Percentiles rank a stretch among this genome's conserved stretches.
These are phyloP conservation scores for Psettodes erumei DNA, from an alignment of 2,113 vertebrate species.

Conservation along the genomic window DNA sequence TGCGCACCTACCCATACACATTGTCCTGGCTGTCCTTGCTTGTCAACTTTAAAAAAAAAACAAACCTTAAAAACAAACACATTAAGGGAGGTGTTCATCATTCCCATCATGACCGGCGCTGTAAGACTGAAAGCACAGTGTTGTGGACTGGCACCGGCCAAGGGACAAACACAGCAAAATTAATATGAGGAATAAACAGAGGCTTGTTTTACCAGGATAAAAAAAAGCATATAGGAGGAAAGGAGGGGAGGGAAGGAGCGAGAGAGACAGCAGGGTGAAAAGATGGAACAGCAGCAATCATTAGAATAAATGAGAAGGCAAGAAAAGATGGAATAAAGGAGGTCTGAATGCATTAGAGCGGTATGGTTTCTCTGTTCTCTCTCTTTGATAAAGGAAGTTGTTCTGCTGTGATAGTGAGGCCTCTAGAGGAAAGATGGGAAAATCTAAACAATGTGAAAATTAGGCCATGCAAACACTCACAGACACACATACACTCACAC, in stretches of 20 bases:
- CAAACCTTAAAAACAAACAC: neutral
- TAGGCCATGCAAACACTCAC: slow-evolving; percentile 70
- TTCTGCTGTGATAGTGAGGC: slow-evolving; percentile 75
- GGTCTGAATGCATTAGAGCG: slow-evolving; percentile 56
- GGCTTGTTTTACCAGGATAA: slow-evolving; percentile 17
- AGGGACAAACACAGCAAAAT: slow-evolving; percentile 40
- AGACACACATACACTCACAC: slow-evolving; percentile 22
- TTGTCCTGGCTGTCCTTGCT: too few species aligned
- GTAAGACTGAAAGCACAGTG: slow-evolving; percentile 9
- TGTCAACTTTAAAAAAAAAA: neutral
- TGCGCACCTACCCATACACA: slow-evolving; percentile 16
- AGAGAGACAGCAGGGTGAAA: slow-evolving; percentile 26
- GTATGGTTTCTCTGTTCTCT: slow-evolving; percentile 45
- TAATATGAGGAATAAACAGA: slow-evolving; percentile 39
- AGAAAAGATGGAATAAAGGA: slow-evolving; percentile 48
- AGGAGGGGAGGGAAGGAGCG: neutral
- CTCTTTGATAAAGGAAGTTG: slow-evolving; percentile 71
- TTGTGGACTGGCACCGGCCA: slow-evolving; percentile 29
- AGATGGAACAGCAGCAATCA: slow-evolving; percentile 49
- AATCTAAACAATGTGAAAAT: slow-evolving; percentile 79
- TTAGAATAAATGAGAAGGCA: slow-evolving; percentile 48
- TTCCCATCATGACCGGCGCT: slow-evolving; percentile 3
- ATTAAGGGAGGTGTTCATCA: slow-evolving; percentile 26
- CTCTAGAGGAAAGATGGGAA: slow-evolving; percentile 71
- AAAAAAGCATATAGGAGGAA: slow-evolving; percentile 17